phyloP scores from a whole-genome alignment of 2,888 invertebrate genomes.

The Pyrgus malvae region DNA sequence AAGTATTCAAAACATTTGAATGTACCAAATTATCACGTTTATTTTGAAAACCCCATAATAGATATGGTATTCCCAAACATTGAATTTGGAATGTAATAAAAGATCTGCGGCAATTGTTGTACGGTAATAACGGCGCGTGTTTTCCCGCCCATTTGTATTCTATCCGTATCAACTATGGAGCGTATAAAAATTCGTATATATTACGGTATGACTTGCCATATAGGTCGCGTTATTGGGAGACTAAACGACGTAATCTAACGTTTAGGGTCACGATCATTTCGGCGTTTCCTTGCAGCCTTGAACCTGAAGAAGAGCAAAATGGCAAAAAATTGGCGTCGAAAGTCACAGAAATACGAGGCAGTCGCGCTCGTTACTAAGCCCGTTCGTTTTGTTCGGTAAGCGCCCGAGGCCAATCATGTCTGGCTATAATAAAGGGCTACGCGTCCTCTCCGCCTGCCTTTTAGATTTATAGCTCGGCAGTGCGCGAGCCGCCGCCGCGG shows the following conservation, averaged over 20 bases:
- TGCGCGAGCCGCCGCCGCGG: slow-evolving; percentile 55
- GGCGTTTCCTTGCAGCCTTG: slow-evolving; percentile 2
- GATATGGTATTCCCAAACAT: slow-evolving; percentile 38
- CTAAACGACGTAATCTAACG: too few relatives aligned
- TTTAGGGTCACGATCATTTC: slow-evolving; percentile 2
- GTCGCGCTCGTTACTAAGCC: slow-evolving; percentile 66
- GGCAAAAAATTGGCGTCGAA: slow-evolving; percentile 54
- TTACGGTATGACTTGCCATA: too few relatives aligned
- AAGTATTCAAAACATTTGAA: not conserved
- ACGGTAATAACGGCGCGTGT: slow-evolving; percentile 52
- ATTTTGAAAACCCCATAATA: slow-evolving; percentile 1
- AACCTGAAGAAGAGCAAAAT: slow-evolving; percentile 39
- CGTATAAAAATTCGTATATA: too few relatives aligned
- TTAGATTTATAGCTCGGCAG: slow-evolving; percentile 65
- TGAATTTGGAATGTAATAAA: slow-evolving; percentile 45
- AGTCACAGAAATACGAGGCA: slow-evolving; percentile 56
- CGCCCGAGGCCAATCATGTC: slow-evolving; percentile 79
- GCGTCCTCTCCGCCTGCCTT: slow-evolving; percentile 63
- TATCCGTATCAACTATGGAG: slow-evolving; percentile 34
- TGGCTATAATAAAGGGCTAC: slow-evolving; percentile 76
- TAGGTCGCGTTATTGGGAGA: too few relatives aligned
- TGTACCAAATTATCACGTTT: too few relatives aligned
- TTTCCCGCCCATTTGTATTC: slow-evolving; percentile 70
- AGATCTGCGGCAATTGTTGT: slow-evolving; percentile 47
- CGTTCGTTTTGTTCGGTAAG: slow-evolving; percentile 67